Percentiles rank a stretch among this genome's conserved stretches.
phyloP scores from a whole-genome alignment of 2,113 vertebrate genomes.

The Tragulus kanchil region DNA sequence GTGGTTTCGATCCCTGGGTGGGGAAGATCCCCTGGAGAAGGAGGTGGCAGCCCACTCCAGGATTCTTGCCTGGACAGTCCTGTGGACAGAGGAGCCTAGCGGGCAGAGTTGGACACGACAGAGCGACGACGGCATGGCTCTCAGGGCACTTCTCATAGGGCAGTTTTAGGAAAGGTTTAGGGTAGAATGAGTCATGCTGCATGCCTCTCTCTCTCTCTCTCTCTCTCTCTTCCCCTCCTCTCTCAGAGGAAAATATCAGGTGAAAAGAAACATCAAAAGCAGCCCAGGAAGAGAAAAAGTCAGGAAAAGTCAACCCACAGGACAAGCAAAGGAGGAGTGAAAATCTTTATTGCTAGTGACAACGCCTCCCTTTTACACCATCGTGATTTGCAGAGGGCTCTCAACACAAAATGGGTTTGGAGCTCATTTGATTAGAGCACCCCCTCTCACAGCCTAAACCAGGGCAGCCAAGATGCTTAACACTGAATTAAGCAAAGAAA shows the following conservation, averaged over 20 bases:
- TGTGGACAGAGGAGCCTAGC: background rate
- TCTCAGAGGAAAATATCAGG: background rate
- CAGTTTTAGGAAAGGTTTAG: background rate
- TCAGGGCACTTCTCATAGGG: background rate
- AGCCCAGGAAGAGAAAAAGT: background rate
- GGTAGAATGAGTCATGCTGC: background rate
- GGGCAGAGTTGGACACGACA: background rate
- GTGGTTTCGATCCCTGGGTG: background rate
- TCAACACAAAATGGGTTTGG: background rate
- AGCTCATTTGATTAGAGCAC: background rate
- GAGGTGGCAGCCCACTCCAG: background rate
- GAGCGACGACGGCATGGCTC: background rate
- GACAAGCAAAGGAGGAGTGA: background rate
- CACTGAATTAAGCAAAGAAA: background rate
- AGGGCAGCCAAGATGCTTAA: background rate
- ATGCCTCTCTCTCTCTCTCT: no score
- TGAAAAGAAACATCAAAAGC: constrained; percentile 34
- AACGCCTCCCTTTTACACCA: background rate
- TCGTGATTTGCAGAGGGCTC: background rate
- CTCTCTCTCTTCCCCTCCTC: background rate
- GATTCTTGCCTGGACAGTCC: background rate
- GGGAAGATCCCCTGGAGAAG: background rate
- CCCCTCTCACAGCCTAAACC: background rate
- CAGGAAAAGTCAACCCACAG: background rate
- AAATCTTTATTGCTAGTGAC: background rate